Base-by-base conservation (phyloP, 2,888 invertebrate species). In the Lamellibrachia columna region DNA sequence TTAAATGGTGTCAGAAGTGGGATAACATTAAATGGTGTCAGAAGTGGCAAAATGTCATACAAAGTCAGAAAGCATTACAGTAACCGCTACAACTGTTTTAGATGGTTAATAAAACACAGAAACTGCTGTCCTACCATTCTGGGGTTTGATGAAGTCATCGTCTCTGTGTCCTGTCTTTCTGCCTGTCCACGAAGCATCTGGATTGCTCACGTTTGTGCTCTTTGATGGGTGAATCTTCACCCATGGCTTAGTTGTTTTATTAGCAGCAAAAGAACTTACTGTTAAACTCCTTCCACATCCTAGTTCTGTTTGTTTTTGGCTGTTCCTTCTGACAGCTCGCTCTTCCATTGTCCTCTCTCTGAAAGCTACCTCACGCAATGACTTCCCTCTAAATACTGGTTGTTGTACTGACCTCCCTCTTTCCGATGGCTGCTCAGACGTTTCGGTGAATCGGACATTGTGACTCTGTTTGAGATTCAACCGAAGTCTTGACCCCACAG, bases 391-490 rank as follows among this genome's bases (percentile, higher is more conserved):
- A 75, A 11, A 75, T 15, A 15, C 4, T 15, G 75, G 75, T n/a
- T 75, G 75, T 75, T 75, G 4, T 75, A 75, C n/a, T 75, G 75
- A 4, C 75, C 75, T 22, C 15, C 22, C 75, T 75, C 15, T 75
- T 11, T 22, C 75, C 40, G 40, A 40, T 40, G 40, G 40, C 40
- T 40, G 40, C 40, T 40, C 40, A 15, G 75, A 15, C 6, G 15
- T 22, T 75, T 75, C 75, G 22, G 22, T 75, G 75, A 75, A 75
- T 2, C 6, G 75, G 75, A 75, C 75, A 75, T 22, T 75, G 75
- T 75, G 75, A 75, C n/a, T 75, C 75, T 75, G 75, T 75, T 75
- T 75, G 75, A 75, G 75, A 75, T 75, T 75, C 75, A 75, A 75
- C 15, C 22, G 22, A 75, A 75, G 22, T 75, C 75, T 75, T 75